Conservation (phyloP, 2,888 invertebrate species). For the Sclerodermus sp. region DNA sequence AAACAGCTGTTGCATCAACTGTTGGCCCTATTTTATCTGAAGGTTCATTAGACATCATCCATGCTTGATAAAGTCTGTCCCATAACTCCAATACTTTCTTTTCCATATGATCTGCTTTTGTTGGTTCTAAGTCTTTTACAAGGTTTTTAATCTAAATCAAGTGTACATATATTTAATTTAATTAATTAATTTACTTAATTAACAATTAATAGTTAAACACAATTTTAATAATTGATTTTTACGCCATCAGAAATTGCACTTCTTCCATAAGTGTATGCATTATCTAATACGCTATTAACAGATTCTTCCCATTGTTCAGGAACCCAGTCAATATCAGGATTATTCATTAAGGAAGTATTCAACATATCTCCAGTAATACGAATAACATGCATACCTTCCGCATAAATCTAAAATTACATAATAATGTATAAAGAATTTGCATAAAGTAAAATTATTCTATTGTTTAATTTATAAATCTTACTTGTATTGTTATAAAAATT, state of each 20-base stretch:
- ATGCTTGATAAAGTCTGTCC: conserved; percentile 91
- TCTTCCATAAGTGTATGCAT: conserved; percentile 90
- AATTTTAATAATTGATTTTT: conserved; percentile 46
- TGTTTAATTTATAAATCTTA: conserved; percentile 45
- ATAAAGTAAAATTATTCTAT: background rate
- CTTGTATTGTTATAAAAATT: conserved; percentile 83
- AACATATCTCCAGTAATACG: conserved; percentile 85
- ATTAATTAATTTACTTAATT: conserved; percentile 2
- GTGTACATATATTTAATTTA: too few relatives aligned
- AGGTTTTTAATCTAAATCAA: conserved; percentile 80
- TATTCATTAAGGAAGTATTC: conserved; percentile 85
- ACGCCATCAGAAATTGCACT: conserved; percentile 88
- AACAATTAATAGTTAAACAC: conserved; percentile 1
- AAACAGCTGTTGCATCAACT: conserved; percentile 73
- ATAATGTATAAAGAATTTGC: background rate
- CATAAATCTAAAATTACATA: conserved; percentile 71
- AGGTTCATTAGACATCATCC: conserved; percentile 73
- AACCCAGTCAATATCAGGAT: conserved; percentile 77
- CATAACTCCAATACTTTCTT: conserved; percentile 88
- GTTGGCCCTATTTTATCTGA: conserved; percentile 68
- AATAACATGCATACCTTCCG: conserved; percentile 89
- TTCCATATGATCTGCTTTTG: conserved; percentile 81
- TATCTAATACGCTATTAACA: conserved; percentile 86
- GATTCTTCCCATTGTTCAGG: conserved; percentile 85
- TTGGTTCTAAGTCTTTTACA: conserved; percentile 77